Evolutionary conservation across 2,797 vertebrate genomes (phyloP).

Genomic region (Brachymystax lenok): DNA sequence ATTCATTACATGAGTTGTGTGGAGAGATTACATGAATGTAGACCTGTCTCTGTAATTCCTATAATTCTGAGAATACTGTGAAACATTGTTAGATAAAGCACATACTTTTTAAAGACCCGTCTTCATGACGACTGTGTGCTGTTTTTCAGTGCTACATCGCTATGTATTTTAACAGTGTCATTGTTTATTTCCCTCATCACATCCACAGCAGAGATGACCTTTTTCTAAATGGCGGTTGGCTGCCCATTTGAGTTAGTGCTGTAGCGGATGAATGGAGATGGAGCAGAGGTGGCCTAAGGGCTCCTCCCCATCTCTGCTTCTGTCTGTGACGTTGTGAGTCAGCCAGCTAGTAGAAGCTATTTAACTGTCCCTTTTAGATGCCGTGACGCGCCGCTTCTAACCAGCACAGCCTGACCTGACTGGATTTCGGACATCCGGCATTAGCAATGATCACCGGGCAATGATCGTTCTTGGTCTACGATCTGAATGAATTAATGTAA

Average conservation of each 20-base stretch:
- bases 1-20: not conserved
- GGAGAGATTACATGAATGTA: not conserved
- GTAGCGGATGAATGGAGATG: not conserved
- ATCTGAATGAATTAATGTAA: not conserved
- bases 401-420: not conserved
- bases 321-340: constrained; percentile 2
- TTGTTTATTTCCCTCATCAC: constrained; percentile 1
- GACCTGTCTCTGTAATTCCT: not conserved
- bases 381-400: not conserved
- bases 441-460: not conserved
- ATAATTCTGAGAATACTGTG: not conserved
- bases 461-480: not conserved
- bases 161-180: not conserved
- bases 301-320: not conserved
- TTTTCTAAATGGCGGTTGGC: not conserved
- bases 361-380: not conserved
- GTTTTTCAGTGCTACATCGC: not conserved
- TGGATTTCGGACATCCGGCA: not conserved
- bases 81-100: not conserved
- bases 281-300: not conserved
- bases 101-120: not conserved
- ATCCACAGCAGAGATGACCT: not conserved
- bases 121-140: not conserved
- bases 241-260: not conserved
- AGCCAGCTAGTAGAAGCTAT: not conserved